Evolutionary conservation across 1,140 invertebrate genomes (phyloP), one percentile per base, ranked within the genome.

Genomic region (Atta colombica): DNA sequence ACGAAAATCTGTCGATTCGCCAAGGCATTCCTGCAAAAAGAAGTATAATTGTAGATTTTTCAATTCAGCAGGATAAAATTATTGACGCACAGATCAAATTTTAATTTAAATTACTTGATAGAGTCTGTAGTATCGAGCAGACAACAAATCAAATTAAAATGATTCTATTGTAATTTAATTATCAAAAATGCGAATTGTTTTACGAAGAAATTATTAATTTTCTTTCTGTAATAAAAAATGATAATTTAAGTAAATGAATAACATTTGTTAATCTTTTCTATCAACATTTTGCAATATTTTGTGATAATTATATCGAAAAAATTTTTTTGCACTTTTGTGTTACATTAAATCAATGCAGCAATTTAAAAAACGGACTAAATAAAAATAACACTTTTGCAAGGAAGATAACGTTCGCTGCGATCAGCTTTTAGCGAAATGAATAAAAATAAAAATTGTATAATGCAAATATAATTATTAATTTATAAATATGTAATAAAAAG

Each of bases 1-100:
- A 86, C 99, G 96, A 95, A 98, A 99, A 94, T 99, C 98, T 35
- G 92, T 94, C n/a, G 96, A 95, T 53, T 96, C 96, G 81, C 97
- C 97, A 0, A 97, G 97, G 94, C 98, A 99, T 93, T 98, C 97
- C 96, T 97, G 90, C 35, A 95, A 95, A 66, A 95, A 66, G 8
- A 77, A 10, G 4, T 21, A 39, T 45, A 75, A 35, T 63, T 31
- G 0, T 8, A 0, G 14, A 77, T 31, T 74, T 61, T 61, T 39
- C 28, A 51, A 61, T 74, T 84, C 4, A 39, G 0, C 8, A 7
- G 0, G 3, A 39, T 0, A 21, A 8, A n/a, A 55, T 74, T 55
- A 35, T 45, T 45, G 2, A 45, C 10, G 31, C 53, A 35, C 5
- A 16, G 2, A 25, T 31, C 3, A 10, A 12, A 55, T 3, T 66